Base-by-base conservation (phyloP, 2,888 invertebrate species). In the Hofmannophila pseudospretella region DNA sequence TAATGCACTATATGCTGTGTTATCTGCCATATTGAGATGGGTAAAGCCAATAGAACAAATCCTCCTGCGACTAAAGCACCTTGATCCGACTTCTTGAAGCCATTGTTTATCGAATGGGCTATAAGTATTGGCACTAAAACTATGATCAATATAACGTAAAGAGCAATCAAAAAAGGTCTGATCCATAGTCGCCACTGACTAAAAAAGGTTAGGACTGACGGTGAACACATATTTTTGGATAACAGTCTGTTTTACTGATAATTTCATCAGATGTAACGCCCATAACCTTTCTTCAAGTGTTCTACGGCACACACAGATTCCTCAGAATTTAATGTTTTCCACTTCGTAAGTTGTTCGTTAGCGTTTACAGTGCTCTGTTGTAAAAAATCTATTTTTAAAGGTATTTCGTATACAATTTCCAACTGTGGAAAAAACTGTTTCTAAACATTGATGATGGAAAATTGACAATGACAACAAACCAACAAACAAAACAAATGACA, bases 21-120 rank as follows among this genome's bases (percentile, higher is more conserved):
- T 58, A 98, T 98, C 79, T 97, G 96, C 94, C 96, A 98, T 57
- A 98, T 90, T 29, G 97, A 96, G 45, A 98, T 93, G 0, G 98
- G 98, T 32, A 98, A 86, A 0, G 97, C 95, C 39, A 97, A 88
- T 47, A 96, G 89, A 12, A 96, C 97, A 81, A 98, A 98, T n/a
- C 96, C 89, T 3, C 97, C 97, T 5, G 94, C 97, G 39, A 97
- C 92, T 48, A 97, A 85, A 38, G 93, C 90, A 55, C 94, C 93
- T 73, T 95, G 94, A 61, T 95, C 94, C 47, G 92, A 90, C 54
- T 92, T 91, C 32, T 90, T 89, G 52, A 95, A 92, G 4, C 93
- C 94, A 89, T 94, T 92, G 61, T 91, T 89, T 41, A 96, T 89
- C 0, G 95, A 93, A 72, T 95, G 94, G 22, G 92, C 88, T 57